Evolutionary conservation across 2,888 invertebrate species (phyloP).

Genomic region (Heteropelma amictum): DNA sequence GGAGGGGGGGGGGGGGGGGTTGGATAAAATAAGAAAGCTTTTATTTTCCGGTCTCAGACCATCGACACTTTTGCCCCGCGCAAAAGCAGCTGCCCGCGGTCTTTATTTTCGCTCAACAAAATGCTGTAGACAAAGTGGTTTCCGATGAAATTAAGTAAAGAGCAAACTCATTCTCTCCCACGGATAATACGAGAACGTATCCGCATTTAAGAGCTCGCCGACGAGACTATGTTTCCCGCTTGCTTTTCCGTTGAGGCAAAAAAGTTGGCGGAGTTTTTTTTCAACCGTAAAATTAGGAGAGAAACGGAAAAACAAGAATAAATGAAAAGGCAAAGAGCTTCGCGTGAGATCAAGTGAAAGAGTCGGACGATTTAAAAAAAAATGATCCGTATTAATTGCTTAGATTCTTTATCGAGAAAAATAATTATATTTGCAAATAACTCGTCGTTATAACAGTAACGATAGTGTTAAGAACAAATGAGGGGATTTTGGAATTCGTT

Average conservation of each 20-base stretch:
- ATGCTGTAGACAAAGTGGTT: conserved; percentile 36
- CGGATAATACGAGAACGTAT: conserved; percentile 1
- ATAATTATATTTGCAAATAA: no score
- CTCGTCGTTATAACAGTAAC: no score
- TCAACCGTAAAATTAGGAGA: not conserved
- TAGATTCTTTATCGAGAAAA: no score
- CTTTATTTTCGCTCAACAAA: conserved; percentile 30
- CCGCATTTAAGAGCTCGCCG: not conserved
- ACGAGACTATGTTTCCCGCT: not conserved
- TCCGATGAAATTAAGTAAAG: conserved; percentile 52
- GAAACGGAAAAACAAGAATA: not conserved
- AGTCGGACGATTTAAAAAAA: no score
- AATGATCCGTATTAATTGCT: no score
- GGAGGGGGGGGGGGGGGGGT: no score
- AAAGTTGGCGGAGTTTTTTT: not conserved
- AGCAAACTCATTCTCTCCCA: conserved; percentile 36
- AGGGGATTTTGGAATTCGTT: no score
- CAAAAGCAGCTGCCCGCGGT: no score
- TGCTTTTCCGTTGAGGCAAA: not conserved
- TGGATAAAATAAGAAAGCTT: not conserved
- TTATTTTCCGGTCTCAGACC: no score
- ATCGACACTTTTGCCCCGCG: no score
- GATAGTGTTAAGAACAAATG: no score
- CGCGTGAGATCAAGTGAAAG: not conserved
- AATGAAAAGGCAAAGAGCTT: not conserved